Evolutionary conservation across 2,888 invertebrate species (phyloP).

Genomic region (Ctena decussata): DNA sequence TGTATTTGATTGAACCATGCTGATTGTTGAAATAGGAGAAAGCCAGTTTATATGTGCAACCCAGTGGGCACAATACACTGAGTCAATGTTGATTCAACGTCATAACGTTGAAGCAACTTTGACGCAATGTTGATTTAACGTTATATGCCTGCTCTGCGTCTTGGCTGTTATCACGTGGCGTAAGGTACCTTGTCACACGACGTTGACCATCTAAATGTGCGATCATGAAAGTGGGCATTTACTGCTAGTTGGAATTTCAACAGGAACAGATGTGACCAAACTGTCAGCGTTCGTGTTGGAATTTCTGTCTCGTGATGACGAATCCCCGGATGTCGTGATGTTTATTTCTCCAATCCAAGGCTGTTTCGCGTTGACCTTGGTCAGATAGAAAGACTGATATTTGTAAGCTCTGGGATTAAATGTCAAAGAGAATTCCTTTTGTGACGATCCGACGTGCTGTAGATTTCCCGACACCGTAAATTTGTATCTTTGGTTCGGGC

Average conservation of each 20-base stretch:
- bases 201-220: too few relatives aligned
- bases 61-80: too few relatives aligned
- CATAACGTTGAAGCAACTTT: too few relatives aligned
- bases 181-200: too few relatives aligned
- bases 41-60: too few relatives aligned
- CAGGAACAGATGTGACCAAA: slow-evolving; percentile 52
- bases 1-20: too few relatives aligned
- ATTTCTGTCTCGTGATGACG: neutral
- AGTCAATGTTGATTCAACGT: too few relatives aligned
- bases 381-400: slow-evolving; percentile 62
- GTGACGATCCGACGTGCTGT: slow-evolving; percentile 27
- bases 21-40: too few relatives aligned
- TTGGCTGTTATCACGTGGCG: too few relatives aligned
- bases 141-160: too few relatives aligned
- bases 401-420: slow-evolving; percentile 63
- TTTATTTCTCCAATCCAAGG: slow-evolving; percentile 55
- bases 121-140: too few relatives aligned
- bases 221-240: slow-evolving; percentile 37
- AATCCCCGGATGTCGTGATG: slow-evolving; percentile 17
- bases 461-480: slow-evolving; percentile 54
- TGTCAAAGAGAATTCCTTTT: slow-evolving; percentile 15
- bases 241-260: slow-evolving; percentile 38
- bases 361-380: slow-evolving; percentile 9
- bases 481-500: slow-evolving; percentile 57
- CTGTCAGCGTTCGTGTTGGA: slow-evolving; percentile 14